phyloP scores from a whole-genome alignment of 2,888 invertebrate genomes.

The Mayetiola destructor region DNA sequence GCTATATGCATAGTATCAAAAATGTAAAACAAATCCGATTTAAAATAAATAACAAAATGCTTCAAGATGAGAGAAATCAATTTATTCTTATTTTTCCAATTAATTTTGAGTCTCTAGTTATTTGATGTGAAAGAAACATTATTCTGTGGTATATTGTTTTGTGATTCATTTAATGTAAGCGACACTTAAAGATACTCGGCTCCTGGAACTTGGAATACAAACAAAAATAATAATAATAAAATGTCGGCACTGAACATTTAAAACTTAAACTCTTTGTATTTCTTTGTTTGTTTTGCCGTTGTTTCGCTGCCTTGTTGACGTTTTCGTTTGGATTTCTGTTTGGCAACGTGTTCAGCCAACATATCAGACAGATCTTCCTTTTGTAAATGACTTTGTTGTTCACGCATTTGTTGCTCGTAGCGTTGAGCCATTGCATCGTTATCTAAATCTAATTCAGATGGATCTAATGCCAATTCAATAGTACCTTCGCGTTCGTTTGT shows the following conservation, averaged over 20 bases:
- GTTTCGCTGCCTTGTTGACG: conserved; percentile 80
- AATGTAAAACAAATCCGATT: neutral
- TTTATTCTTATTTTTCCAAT: too few species aligned
- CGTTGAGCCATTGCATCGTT: conserved; percentile 90
- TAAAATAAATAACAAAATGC: too few species aligned
- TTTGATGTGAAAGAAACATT: too few species aligned
- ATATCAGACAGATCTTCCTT: conserved; percentile 96
- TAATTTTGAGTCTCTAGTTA: too few species aligned
- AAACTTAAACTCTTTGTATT: conserved; percentile 98
- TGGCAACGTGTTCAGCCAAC: conserved; percentile 94
- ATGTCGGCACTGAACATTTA: too few species aligned
- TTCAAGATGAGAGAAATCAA: too few species aligned
- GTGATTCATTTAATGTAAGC: too few species aligned
- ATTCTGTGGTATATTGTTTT: too few species aligned
- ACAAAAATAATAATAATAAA: too few species aligned
- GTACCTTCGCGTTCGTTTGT: conserved; percentile 46
- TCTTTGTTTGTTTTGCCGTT: conserved; percentile 73
- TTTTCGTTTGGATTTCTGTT: conserved; percentile 91
- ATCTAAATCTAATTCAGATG: conserved; percentile 91
- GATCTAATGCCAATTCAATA: conserved; percentile 91
- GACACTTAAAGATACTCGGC: too few species aligned
- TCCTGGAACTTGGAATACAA: too few species aligned
- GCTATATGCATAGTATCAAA: conserved; percentile 13
- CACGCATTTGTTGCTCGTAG: conserved; percentile 91
- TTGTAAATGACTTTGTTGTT: conserved; percentile 74